A percentile compares a stretch with the other conserved stretches of the same genome.
Conservation (phyloP, 2,888 invertebrate genomes). For the Lochmaea crataegi region DNA sequence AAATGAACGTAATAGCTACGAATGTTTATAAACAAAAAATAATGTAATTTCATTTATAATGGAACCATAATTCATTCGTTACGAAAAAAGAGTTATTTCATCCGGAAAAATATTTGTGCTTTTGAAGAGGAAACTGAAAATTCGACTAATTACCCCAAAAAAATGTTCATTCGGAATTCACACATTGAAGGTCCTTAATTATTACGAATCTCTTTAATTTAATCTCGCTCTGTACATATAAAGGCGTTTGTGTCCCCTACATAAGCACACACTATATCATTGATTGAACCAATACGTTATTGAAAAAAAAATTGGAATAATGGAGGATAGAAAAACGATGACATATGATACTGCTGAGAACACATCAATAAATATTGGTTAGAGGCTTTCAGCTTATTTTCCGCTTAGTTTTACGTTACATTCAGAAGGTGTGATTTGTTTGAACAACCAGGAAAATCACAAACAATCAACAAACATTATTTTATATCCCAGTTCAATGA, state of each 20-base stretch:
- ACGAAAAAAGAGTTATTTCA: conserved; percentile 26
- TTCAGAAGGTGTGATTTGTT: conserved; percentile 32
- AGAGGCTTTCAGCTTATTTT: conserved; percentile 25
- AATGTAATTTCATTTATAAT: conserved; percentile 31
- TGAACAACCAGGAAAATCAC: conserved; percentile 6
- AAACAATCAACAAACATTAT: no score
- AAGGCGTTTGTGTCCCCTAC: no score
- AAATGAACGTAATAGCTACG: conserved; percentile 34
- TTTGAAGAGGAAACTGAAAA: conserved; percentile 12
- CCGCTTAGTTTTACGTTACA: conserved; percentile 19
- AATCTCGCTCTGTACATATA: no score
- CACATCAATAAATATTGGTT: conserved; percentile 23
- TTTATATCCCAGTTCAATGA: no score
- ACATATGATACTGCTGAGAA: conserved; percentile 26
- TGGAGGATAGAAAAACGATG: neutral
- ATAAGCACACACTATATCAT: neutral
- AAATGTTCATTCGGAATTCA: neutral
- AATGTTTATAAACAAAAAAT: conserved; percentile 35
- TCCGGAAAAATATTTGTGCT: conserved; percentile 22
- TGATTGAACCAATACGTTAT: neutral
- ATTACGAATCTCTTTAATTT: no score
- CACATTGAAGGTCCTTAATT: no score
- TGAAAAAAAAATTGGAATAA: neutral
- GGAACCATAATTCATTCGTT: conserved; percentile 22
- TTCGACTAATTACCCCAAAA: conserved; percentile 18